phyloP scores from a whole-genome alignment of 2,888 invertebrate genomes.

The Drosophila borborema region DNA sequence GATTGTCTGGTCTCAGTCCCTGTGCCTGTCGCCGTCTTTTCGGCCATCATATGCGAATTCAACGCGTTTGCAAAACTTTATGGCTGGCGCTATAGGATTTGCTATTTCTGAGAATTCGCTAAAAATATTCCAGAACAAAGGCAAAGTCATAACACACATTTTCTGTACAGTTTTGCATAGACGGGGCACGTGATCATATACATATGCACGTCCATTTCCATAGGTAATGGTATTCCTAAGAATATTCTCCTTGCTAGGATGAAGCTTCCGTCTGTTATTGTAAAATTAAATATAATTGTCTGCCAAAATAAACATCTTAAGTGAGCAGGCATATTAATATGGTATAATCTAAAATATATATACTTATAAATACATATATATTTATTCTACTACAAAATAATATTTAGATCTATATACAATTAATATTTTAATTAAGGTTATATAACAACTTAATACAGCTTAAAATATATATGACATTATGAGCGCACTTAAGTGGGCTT shows the following conservation, averaged over 20 bases:
- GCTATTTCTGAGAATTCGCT: slow-evolving; percentile 55
- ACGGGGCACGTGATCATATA: not conserved
- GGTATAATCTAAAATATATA: not conserved
- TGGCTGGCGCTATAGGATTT: slow-evolving; percentile 76
- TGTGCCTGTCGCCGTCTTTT: slow-evolving; percentile 10
- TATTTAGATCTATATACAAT: not conserved
- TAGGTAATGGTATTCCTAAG: slow-evolving; percentile 9
- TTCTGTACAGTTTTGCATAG: slow-evolving; percentile 31
- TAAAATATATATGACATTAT: no score
- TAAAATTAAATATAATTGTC: slow-evolving; percentile 4
- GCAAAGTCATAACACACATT: slow-evolving; percentile 57
- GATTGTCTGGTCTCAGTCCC: slow-evolving; percentile 11
- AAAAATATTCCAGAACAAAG: slow-evolving; percentile 65
- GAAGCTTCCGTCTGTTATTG: not conserved
- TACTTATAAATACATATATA: not conserved
- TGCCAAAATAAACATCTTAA: not conserved
- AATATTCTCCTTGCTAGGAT: not conserved
- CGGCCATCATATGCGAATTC: slow-evolving; percentile 43
- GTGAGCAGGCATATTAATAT: not conserved
- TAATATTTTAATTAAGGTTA: no score
- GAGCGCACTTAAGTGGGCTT: no score
- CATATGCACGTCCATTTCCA: not conserved
- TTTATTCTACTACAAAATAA: not conserved
- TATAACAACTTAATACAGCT: no score
- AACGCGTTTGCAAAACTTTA: slow-evolving; percentile 60